phyloP scores from a whole-genome alignment of 1,140 invertebrate species.

The Drosophila triauraria region DNA sequence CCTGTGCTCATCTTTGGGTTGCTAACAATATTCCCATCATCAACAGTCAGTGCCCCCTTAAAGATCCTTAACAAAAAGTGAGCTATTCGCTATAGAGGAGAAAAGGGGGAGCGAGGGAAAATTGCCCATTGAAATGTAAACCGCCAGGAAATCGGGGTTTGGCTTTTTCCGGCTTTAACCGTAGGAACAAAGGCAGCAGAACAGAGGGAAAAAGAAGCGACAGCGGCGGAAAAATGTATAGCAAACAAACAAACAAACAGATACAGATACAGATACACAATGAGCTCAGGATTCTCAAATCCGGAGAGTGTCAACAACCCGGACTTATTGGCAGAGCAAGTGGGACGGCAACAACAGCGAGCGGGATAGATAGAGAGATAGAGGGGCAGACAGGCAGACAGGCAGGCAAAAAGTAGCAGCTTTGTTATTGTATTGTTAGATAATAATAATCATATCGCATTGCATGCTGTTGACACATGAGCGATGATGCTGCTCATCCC shows the following conservation, averaged over 20 bases:
- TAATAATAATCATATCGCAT: constrained; percentile 84
- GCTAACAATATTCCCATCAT: constrained; percentile 39
- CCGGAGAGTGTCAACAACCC: constrained; percentile 74
- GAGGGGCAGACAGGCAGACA: neutral
- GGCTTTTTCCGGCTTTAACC: constrained; percentile 80
- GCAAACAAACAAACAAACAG: constrained; percentile 56
- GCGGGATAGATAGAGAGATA: neutral
- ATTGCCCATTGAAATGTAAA: constrained; percentile 84
- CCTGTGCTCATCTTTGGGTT: neutral
- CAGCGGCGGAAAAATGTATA: constrained; percentile 47
- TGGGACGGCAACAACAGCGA: constrained; percentile 1
- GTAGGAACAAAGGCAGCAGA: constrained; percentile 57
- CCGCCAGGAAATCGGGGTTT: constrained; percentile 83
- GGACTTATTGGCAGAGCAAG: constrained; percentile 23
- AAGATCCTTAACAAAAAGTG: constrained; percentile 10
- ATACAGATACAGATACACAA: constrained; percentile 71
- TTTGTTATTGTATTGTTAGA: constrained; percentile 81
- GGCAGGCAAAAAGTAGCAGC: constrained; percentile 79
- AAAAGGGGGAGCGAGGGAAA: constrained; percentile 49
- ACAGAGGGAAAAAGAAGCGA: constrained; percentile 58
- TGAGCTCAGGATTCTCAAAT: constrained; percentile 63
- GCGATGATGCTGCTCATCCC: constrained; percentile 76
- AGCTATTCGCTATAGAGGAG: constrained; percentile 32
- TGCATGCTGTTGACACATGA: constrained; percentile 83
- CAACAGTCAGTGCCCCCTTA: constrained; percentile 68